Conservation (phyloP, 2,888 invertebrate genomes). For the Luperina nickerlii region DNA sequence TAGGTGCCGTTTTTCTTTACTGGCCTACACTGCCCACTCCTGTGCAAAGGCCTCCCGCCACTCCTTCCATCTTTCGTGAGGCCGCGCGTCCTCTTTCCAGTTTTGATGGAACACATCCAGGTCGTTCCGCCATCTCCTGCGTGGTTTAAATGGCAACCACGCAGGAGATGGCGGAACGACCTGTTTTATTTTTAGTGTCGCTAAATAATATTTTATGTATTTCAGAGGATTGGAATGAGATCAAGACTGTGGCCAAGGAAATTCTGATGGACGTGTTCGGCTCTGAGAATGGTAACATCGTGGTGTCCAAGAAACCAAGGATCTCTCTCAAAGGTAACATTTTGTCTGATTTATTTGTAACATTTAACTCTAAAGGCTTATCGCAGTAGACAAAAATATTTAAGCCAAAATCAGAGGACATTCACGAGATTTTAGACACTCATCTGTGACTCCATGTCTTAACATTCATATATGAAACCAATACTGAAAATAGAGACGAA, state of each 20-base stretch:
- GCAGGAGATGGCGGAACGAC: too few species aligned
- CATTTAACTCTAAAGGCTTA: background rate
- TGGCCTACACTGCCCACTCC: too few species aligned
- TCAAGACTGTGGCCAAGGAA: constrained; percentile 93
- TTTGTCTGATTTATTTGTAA: constrained; percentile 67
- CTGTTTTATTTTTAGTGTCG: too few species aligned
- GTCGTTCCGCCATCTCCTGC: too few species aligned
- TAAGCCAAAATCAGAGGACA: too few species aligned
- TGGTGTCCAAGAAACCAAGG: constrained; percentile 90
- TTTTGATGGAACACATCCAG: too few species aligned
- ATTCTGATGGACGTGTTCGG: constrained; percentile 91
- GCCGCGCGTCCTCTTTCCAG: too few species aligned
- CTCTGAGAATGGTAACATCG: constrained; percentile 91
- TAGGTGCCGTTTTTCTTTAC: too few species aligned
- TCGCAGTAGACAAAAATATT: background rate
- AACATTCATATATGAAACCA: background rate
- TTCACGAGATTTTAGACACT: background rate
- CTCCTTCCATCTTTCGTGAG: too few species aligned
- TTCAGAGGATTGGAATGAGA: constrained; percentile 96
- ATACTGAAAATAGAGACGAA: background rate
- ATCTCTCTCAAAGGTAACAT: constrained; percentile 94
- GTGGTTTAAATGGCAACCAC: too few species aligned
- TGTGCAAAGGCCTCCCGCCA: too few species aligned
- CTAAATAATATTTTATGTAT: constrained; percentile 14
- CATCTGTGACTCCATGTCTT: background rate